Base-by-base conservation (phyloP, 30 jellyfish, hydroid and myxozoan species). In the Pelagia noctiluca region DNA sequence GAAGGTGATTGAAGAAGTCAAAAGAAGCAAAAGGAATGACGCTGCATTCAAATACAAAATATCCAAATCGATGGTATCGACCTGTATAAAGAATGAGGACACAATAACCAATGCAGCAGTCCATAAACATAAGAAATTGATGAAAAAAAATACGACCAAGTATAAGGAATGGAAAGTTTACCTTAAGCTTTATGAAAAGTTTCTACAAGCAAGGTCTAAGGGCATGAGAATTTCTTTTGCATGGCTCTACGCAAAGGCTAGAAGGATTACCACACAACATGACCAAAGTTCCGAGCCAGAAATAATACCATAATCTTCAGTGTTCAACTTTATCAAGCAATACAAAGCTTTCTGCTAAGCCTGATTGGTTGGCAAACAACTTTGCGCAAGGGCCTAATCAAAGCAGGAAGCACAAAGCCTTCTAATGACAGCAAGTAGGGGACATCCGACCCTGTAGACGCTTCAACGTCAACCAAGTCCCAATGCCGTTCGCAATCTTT, bases 31-130 rank as follows among this genome's bases (percentile, higher is more conserved):
- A 29, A 23, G 23, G 60, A 35, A 50, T 5, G 82, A 35, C 57
- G 66, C 35, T 35, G 67, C 71, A n/a, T 13, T 70, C 75, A 0
- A 70, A 0, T 70, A 70, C 82, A 30, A 34, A 71, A 70, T 70
- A 71, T 70, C 72, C 32, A 70, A 33, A 25, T 63, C 47, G 35
- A 0, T 63, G 76, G 76, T 63, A 63, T 21, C 76, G 47, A 25
- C 47, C 76, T 70, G 82, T 70, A 70, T 69, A n/a, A 70, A 69
- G 35, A 69, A 33, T 69, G 71, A 69, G 35, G 71, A n/a, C 21
- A 69, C 31, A 70, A 70, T 70, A 38, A 74, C 86, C 48, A 49
- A 74, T 74, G 75, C 75, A 38, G 86, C 86, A 78, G 52, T 30
- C 26, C 50, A 74, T n/a, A 74, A 78, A 50, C 46, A 35, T 35